A percentile compares a stretch with the other conserved stretches of the same genome.
These are phyloP conservation scores for Helicoverpa assulta DNA, from an alignment of 2,888 invertebrate species.

Conservation along the genomic window DNA sequence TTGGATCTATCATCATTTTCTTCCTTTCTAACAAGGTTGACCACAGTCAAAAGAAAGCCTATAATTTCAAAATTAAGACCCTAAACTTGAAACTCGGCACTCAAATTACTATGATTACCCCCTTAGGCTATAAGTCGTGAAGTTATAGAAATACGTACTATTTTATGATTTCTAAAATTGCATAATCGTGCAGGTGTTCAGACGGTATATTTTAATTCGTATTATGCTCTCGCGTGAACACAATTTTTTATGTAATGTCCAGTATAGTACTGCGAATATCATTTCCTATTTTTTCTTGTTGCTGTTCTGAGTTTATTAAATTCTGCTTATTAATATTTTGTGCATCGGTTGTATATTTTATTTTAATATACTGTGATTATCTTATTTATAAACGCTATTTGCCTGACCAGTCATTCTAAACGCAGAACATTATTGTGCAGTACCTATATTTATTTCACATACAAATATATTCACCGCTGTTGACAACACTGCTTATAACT, in stretches of 20 bases:
- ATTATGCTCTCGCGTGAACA: constrained; percentile 48
- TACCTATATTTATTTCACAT: no score
- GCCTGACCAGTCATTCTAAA: no score
- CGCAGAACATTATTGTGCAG: no score
- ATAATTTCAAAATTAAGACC: constrained; percentile 15
- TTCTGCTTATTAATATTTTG: background rate
- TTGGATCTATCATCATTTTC: constrained; percentile 17
- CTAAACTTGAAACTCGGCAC: constrained; percentile 32
- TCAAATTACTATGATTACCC: constrained; percentile 51
- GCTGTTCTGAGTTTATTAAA: background rate
- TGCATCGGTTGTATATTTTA: no score
- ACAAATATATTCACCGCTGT: no score
- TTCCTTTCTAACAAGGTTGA: constrained; percentile 14
- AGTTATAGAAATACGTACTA: constrained; percentile 57
- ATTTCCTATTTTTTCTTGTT: constrained; percentile 2
- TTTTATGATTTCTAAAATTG: constrained; percentile 59
- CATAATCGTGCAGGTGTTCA: constrained; percentile 53
- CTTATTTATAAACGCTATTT: no score
- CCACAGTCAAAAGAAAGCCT: constrained; percentile 38
- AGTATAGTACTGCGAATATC: constrained; percentile 31
- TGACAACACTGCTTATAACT: no score
- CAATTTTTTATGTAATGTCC: constrained; percentile 55
- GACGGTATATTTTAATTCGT: constrained; percentile 51
- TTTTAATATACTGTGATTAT: background rate
- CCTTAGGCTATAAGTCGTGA: constrained; percentile 47